Conservation (phyloP, 2,113 vertebrate genomes). For the Panthera leo region DNA sequence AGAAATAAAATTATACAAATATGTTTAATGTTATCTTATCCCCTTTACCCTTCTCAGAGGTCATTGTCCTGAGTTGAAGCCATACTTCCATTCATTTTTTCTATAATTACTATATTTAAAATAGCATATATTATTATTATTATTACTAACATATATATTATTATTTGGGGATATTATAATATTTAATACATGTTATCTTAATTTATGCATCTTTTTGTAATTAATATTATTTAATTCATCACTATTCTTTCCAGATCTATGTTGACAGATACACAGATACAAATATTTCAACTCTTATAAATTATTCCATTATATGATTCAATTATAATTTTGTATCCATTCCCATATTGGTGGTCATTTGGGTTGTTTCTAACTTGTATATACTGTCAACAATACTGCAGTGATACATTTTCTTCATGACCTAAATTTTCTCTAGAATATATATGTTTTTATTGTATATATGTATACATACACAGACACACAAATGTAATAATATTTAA, state of each 20-base stretch:
- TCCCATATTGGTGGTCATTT: not conserved
- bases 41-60: not conserved
- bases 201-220: not conserved
- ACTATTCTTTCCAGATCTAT: not conserved
- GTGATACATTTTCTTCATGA: not conserved
- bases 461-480: not conserved
- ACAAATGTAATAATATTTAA: not conserved
- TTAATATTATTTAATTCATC: not conserved
- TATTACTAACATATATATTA: not conserved
- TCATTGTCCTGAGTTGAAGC: not conserved
- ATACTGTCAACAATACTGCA: not conserved
- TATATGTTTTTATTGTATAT: not conserved
- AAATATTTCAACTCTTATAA: not conserved
- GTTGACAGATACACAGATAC: not conserved
- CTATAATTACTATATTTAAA: not conserved
- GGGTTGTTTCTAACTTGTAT: not conserved
- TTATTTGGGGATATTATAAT: not conserved
- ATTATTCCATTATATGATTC: not conserved
- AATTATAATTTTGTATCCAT: not conserved
- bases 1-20: not conserved
- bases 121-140: not conserved
- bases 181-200: not conserved
- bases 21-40: not conserved
- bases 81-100: not conserved
- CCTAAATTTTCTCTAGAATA: not conserved